Conservation (phyloP, 2,888 invertebrate genomes). For the Lasiommata megera region DNA sequence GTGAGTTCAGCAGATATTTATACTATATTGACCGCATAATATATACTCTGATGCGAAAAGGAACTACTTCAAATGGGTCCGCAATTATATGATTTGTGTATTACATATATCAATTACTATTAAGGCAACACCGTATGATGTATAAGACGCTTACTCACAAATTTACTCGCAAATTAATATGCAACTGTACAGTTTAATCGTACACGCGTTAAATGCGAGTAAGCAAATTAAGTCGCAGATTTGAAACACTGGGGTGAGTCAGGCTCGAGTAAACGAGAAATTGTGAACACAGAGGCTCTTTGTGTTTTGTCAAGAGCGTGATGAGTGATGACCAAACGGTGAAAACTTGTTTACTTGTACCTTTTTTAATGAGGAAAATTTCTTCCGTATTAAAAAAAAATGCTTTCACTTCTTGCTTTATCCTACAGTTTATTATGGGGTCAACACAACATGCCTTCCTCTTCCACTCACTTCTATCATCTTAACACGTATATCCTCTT, state of each 20-base stretch:
- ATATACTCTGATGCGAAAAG: no score
- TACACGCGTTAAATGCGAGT: conserved; percentile 43
- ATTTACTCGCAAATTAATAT: conserved; percentile 51
- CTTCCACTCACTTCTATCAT: no score
- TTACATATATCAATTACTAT: conserved; percentile 1
- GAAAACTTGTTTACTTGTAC: not conserved
- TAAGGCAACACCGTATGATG: conserved; percentile 26
- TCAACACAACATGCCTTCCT: no score
- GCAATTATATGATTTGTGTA: no score
- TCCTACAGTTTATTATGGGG: no score
- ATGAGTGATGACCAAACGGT: not conserved
- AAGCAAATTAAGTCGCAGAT: conserved; percentile 41
- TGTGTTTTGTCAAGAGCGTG: conserved; percentile 2
- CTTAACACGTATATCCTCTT: no score
- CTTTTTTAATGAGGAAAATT: not conserved
- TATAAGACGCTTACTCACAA: conserved; percentile 49
- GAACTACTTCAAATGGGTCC: no score
- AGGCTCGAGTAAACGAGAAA: conserved; percentile 15
- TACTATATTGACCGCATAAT: no score
- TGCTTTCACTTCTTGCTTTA: no score
- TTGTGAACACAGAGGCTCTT: conserved; percentile 10
- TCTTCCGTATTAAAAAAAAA: no score
- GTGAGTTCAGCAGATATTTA: no score
- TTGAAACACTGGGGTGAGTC: conserved; percentile 35
- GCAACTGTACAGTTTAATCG: conserved; percentile 45